Percentiles rank a stretch among this genome's conserved stretches.
Conservation (phyloP, 2,888 invertebrate species). For the Volucella zonaria region DNA sequence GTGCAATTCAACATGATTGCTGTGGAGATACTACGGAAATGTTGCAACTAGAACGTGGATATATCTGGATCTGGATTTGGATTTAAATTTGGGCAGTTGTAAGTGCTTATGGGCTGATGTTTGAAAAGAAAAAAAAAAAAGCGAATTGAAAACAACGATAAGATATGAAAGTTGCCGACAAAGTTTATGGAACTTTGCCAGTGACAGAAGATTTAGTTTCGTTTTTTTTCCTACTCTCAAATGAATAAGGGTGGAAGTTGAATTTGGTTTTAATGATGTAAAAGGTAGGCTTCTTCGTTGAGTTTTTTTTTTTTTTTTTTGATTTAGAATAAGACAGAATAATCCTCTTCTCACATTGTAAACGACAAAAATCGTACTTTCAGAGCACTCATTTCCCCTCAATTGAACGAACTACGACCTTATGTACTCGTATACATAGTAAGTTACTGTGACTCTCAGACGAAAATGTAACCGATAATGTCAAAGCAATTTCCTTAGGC, state of each 20-base stretch:
- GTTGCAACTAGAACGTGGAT: neutral
- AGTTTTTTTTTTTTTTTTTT: too few relatives aligned
- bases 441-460: too few relatives aligned
- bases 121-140: neutral
- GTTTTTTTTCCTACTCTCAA: neutral
- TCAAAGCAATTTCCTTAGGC: too few relatives aligned
- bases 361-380: too few relatives aligned
- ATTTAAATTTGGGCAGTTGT: constrained; percentile 15
- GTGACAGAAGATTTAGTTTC: neutral
- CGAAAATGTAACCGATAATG: too few relatives aligned
- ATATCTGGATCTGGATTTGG: too few relatives aligned
- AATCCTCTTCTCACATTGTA: too few relatives aligned
- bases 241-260: neutral
- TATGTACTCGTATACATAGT: too few relatives aligned
- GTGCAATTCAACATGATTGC: constrained; percentile 7
- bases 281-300: neutral
- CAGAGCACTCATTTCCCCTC: too few relatives aligned
- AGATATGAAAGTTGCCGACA: neutral
- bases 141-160: neutral
- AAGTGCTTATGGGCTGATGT: neutral
- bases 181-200: constrained; percentile 21
- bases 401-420: too few relatives aligned
- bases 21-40: constrained; percentile 13
- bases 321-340: too few relatives aligned
- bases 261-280: neutral